Conservation (phyloP, 2,888 invertebrate species). For the Alloplasta piceator region DNA sequence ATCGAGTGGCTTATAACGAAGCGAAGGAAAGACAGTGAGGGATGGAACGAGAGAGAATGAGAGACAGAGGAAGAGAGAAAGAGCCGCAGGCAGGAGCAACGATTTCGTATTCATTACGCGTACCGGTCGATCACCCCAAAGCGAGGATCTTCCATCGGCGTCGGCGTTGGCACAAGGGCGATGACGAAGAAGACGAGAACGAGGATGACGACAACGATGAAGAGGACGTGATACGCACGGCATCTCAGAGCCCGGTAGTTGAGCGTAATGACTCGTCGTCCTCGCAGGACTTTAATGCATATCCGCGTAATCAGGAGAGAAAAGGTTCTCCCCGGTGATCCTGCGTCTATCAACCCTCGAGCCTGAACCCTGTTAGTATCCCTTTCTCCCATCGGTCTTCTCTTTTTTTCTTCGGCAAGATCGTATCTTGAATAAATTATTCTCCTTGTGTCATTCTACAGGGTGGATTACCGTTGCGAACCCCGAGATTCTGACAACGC, state of each 20-base stretch:
- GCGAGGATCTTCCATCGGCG: conserved; percentile 70
- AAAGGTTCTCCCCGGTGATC: conserved; percentile 24
- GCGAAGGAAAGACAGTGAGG: not conserved
- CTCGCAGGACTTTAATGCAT: conserved; percentile 69
- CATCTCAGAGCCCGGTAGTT: conserved; percentile 53
- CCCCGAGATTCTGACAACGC: conserved; percentile 2
- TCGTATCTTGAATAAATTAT: conserved; percentile 62
- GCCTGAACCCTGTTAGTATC: conserved; percentile 10
- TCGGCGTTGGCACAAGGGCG: conserved; percentile 52
- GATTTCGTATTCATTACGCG: conserved; percentile 79
- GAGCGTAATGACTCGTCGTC: conserved; percentile 72
- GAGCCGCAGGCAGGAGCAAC: conserved; percentile 45
- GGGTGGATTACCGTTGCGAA: conserved; percentile 35
- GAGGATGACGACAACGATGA: conserved; percentile 49
- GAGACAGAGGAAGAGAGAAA: conserved; percentile 2
- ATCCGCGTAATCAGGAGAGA: conserved; percentile 61
- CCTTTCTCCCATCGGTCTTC: conserved; percentile 8
- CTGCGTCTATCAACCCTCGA: conserved; percentile 55
- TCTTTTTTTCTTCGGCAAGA: conserved; percentile 34
- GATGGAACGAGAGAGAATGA: conserved; percentile 10
- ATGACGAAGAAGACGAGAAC: conserved; percentile 36
- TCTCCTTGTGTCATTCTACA: conserved; percentile 34
- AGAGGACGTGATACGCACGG: conserved; percentile 48
- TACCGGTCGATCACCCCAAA: conserved; percentile 74
- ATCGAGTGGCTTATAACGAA: conserved; percentile 73